Percentiles rank a stretch among this genome's conserved stretches.
phyloP scores from a whole-genome alignment of 2,113 vertebrate genomes.

The Heloderma charlesbogerti region DNA sequence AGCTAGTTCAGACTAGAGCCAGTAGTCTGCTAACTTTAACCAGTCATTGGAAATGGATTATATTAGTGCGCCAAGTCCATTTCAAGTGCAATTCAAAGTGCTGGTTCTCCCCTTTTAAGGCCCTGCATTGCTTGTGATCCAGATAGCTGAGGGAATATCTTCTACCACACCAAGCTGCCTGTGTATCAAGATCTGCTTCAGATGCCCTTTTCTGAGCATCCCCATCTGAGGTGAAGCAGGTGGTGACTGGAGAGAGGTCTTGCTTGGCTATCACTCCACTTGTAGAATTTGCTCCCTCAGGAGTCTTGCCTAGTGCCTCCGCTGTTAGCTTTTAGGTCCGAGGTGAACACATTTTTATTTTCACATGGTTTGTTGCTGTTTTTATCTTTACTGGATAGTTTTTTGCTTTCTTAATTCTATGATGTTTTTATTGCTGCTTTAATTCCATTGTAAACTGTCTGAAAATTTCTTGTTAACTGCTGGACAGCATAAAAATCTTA shows the following conservation, averaged over 20 bases:
- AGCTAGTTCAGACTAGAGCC: too few relatives aligned
- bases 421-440: too few relatives aligned
- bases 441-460: not conserved
- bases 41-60: too few relatives aligned
- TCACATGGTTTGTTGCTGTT: not conserved
- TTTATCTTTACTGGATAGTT: not conserved
- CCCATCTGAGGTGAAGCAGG: not conserved
- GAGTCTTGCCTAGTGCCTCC: too few relatives aligned
- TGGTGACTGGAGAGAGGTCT: not conserved
- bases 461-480: not conserved
- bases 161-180: not conserved
- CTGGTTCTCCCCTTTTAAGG: not conserved
- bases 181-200: not conserved
- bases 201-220: not conserved
- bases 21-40: too few relatives aligned
- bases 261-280: too few relatives aligned
- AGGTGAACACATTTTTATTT: not conserved
- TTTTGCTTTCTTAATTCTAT: not conserved
- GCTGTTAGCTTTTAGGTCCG: not conserved
- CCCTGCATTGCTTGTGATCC: not conserved
- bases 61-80: too few relatives aligned
- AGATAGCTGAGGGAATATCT: not conserved
- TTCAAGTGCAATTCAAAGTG: too few relatives aligned
- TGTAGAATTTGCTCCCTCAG: too few relatives aligned
- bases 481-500: too few relatives aligned